Evolutionary conservation across 2,888 invertebrate species (phyloP).

Genomic region (Lydus trimaculatus): DNA sequence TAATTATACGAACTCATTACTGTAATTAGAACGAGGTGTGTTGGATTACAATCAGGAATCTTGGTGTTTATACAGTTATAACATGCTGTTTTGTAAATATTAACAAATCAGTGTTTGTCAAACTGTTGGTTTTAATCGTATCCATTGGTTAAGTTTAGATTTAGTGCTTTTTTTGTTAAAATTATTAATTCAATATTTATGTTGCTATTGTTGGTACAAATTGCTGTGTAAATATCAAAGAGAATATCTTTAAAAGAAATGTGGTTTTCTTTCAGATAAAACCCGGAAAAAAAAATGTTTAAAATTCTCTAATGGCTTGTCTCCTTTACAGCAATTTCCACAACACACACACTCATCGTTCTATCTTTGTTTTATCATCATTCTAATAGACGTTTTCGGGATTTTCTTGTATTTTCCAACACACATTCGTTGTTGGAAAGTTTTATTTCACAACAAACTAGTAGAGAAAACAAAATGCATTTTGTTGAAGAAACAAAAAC

Average conservation of each 20-base stretch:
- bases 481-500: background rate
- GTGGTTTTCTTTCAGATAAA: too few species aligned
- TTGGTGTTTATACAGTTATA: background rate
- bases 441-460: too few species aligned
- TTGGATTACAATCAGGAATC: conserved; percentile 15
- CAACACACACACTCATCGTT: background rate
- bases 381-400: background rate
- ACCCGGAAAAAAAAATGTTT: too few species aligned
- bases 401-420: background rate
- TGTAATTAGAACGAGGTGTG: conserved; percentile 39
- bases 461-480: background rate
- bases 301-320: background rate
- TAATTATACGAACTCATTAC: conserved; percentile 35
- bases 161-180: too few species aligned
- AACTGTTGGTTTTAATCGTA: background rate
- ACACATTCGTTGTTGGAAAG: too few species aligned
- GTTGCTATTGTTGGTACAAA: too few species aligned
- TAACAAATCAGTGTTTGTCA: background rate
- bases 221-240: too few species aligned
- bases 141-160: background rate
- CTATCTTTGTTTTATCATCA: background rate
- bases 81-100: background rate
- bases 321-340: background rate
- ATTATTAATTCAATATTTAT: too few species aligned
- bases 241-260: too few species aligned